Evolutionary conservation across 2,113 vertebrate species (phyloP), one percentile per base, ranked within the genome.

Genomic region (Pterophyllum scalare): DNA sequence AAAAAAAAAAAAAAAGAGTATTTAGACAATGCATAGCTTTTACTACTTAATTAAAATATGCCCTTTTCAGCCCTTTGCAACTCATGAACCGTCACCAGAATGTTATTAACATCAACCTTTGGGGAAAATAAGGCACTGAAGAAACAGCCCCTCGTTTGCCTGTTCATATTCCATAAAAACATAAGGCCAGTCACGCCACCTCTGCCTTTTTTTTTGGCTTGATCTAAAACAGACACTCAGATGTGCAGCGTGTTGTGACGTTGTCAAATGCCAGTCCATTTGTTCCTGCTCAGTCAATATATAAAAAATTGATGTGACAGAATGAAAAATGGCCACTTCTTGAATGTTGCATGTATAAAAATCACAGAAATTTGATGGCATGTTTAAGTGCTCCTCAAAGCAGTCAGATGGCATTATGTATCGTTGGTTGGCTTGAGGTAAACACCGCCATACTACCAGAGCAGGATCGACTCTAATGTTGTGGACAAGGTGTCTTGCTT

Each of bases 301-400:
- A 85, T 91, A 20, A 93, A 94, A 92, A 62, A 93, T 94, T 28
- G 7, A 94, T 93, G 85, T 40, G 77, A 78, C 82, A 59, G 77
- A 89, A 89, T 3, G 80, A 92, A 88, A 91, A 92, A 89, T 86
- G 85, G 89, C 79, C 56, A 70, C 58, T 46, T 80, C 52, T 79
- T 92, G 52, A 93, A 92, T 91, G 84, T 89, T 92, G 83, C 90
- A 91, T 93, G 91, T 49, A 17, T 26, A 75, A 75, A 90, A 90
- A 91, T 72, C 85, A 86, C 81, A 59, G 59, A 80, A 56, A 82
- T 85, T 82, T 87, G 61, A 79, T 70, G 74, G n/a, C 75, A 72
- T 85, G 60, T 87, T 86, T 74, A 31, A 88, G 82, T 90, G 78
- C 87, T 76, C 72, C 54, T 79, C 24, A 20, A 46, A 83, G 77